phyloP scores from a whole-genome alignment of 1,140 invertebrate species.

The Leptoteleia sp. region DNA sequence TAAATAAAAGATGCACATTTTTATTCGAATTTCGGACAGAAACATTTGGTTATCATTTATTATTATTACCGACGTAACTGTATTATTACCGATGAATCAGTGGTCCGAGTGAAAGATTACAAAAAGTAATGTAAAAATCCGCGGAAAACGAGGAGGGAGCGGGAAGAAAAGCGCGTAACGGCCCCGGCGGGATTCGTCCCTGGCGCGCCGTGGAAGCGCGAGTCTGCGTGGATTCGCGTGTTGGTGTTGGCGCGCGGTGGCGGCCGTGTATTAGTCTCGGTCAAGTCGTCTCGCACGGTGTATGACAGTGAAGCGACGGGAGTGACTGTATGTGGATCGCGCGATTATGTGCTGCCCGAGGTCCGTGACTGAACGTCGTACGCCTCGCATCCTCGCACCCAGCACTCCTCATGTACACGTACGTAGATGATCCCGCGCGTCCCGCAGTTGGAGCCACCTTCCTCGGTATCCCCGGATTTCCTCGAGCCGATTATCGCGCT shows the following conservation, averaged over 20 bases:
- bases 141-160: too few species aligned
- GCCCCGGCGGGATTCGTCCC: background rate
- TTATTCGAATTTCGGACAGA: too few species aligned
- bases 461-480: too few species aligned
- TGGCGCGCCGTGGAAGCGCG: constrained; percentile 17
- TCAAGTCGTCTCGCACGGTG: constrained; percentile 20
- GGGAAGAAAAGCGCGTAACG: background rate
- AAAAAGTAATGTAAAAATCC: too few species aligned
- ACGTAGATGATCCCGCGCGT: constrained; percentile 3
- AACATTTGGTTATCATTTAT: too few species aligned
- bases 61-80: too few species aligned
- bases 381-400: background rate
- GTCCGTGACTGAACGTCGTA: constrained; percentile 8
- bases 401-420: constrained; percentile 16
- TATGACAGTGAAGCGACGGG: constrained; percentile 12
- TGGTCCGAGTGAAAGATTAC: too few species aligned
- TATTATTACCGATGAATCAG: too few species aligned
- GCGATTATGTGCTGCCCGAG: constrained; percentile 14
- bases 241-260: constrained; percentile 6
- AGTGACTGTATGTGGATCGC: constrained; percentile 10
- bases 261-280: constrained; percentile 16
- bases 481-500: too few species aligned
- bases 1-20: too few species aligned
- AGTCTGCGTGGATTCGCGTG: constrained; percentile 10
- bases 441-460: too few species aligned